Evolutionary conservation across 2,888 invertebrate genomes (phyloP), one percentile per base, ranked within the genome.

Genomic region (Platycheirus rosarum): DNA sequence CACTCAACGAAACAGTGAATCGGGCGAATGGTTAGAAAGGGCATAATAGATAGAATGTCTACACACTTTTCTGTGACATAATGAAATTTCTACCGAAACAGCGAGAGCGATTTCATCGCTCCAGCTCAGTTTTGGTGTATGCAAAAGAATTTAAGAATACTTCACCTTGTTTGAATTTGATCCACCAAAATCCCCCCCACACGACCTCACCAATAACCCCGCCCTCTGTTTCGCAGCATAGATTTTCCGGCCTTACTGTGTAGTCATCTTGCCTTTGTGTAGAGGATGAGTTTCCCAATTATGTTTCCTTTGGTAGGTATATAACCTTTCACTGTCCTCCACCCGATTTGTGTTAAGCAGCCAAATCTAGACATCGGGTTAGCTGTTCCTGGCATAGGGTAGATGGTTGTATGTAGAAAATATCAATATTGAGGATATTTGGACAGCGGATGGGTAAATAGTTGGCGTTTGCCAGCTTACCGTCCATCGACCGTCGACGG

Each of bases 301-400:
- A 46, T 46, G 37, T 40, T 73, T 46, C 46, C 32, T 32, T 48
- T 65, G 35, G 37, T 40, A 9, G 35, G 35, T 35, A 16, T 62
- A 53, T 82, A 82, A 82, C 80, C 80, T 82, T 76, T 42, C 70
- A 42, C 76, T 62, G 76, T 66, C 76, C 80, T 82, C 76, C 76
- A 71, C 53, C 71, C 62, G 48, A 66, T 62, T 76, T 57, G 40
- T 70, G 29, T 42, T 53, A 68, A 53, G 62, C 60, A 51, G 20
- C 8, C 46, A n/a, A 35, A 23, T 14, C 32, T 9, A 49, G 9
- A 44, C 29, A 35, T 53, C 32, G 53, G n/a, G n/a, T n/a, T n/a
- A 51, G 44, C 20, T 51, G 44, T 51, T 26, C 1, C 7, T 29
- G 20, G 29, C 23, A 29, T 71, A 18, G 57, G 68, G 18, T 40